Base-by-base conservation (phyloP, 2,797 vertebrate species). In the Onychomys arenicola region DNA sequence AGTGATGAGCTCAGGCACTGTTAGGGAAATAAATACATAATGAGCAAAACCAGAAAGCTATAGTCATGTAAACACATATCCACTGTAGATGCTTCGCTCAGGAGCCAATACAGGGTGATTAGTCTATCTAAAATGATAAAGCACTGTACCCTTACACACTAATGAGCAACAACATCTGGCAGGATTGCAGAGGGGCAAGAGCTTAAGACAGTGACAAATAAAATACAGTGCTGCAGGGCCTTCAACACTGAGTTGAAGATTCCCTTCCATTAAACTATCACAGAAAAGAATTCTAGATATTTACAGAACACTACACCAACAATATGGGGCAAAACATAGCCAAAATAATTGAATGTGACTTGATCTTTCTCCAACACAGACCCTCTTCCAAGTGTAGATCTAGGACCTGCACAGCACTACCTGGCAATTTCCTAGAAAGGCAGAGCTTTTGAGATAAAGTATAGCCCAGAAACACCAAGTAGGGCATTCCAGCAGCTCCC, bases 91-190 rank as follows among this genome's bases (percentile, higher is more conserved):
- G 97, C 95, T 91, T 95, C 93, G 93, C 63, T 90, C 37, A 94
- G 75, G 98, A 98, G 65, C 90, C 93, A 96, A 89, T 95, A 90
- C 71, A 96, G 93, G 97, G 98, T 93, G 89, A 98, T 97, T 96
- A 94, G 97, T 95, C 67, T 97, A 96, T 95, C 97, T 97, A 2
- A 11, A 97, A 98, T 97, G 97, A 98, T 96, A 93, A 98, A 98
- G 96, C 61, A 96, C 93, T 82, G 19, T 59, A 97, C 97, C 96
- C 96, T 98, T 88, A 91, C 88, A 95, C 94, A 93, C 91, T 97
- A 98, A 98, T 97, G 97, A 96, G 91, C 0, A 96, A 73, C 96
- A 98, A 98, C 98, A 98, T 98, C 98, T 98, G 98, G 97, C 90
- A 95, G 0, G 27, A 95, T 85, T 77, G 92, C 90, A 96, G 88